A percentile compares a stretch with the other conserved stretches of the same genome.
These are phyloP conservation scores for Nomada hirtipes DNA, from an alignment of 2,888 invertebrate species.

Conservation along the genomic window DNA sequence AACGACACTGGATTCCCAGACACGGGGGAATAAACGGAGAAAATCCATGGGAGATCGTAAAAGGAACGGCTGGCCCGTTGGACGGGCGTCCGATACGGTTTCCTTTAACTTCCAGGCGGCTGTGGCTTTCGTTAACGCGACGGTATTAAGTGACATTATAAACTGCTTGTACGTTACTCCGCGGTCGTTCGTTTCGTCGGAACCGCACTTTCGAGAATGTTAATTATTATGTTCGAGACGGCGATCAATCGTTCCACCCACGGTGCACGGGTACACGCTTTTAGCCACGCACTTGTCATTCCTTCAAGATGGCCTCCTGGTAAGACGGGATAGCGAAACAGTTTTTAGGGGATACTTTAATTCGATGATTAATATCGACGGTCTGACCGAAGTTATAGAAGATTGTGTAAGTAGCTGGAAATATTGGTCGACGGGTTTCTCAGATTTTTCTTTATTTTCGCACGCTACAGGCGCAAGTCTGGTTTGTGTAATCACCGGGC, in stretches of 20 bases:
- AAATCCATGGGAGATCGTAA: constrained; percentile 53
- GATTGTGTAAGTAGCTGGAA: too few species aligned
- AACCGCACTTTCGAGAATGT: constrained; percentile 7
- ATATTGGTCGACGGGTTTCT: too few species aligned
- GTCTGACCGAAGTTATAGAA: too few species aligned
- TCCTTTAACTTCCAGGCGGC: constrained; percentile 32
- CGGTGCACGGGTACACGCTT: neutral
- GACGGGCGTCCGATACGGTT: constrained; percentile 23
- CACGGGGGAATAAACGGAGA: neutral
- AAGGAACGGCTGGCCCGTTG: neutral
- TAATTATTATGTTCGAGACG: constrained; percentile 1
- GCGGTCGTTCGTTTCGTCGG: constrained; percentile 32
- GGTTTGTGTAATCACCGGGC: too few species aligned
- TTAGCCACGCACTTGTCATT: constrained; percentile 22
- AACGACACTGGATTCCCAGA: constrained; percentile 4
- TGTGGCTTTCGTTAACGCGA: constrained; percentile 44
- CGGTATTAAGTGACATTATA: constrained; percentile 73
- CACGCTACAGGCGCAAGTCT: too few species aligned
- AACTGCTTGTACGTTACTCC: constrained; percentile 63
- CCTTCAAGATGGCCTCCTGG: constrained; percentile 1
- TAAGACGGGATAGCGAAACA: too few species aligned
- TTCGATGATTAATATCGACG: too few species aligned
- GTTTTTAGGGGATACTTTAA: too few species aligned
- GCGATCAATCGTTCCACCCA: constrained; percentile 24
- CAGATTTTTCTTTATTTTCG: too few species aligned